These are phyloP conservation scores for Ariopsis seemanni DNA, from an alignment of 2,113 vertebrate species.

Conservation along the genomic window DNA sequence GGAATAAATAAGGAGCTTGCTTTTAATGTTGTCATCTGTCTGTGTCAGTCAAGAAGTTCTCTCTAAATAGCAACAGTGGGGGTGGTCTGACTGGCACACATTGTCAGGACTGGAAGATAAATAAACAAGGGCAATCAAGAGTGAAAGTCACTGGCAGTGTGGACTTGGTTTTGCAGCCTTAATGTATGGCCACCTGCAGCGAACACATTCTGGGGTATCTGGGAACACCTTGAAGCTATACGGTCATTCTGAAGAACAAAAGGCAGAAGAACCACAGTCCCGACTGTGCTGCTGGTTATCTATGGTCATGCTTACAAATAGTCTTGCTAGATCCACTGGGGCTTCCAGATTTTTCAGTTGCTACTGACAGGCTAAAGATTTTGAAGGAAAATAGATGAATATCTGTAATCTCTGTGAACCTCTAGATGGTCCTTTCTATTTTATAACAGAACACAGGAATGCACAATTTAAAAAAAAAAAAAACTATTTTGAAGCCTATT, in stretches of 20 bases:
- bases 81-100: conserved; percentile 46
- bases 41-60: conserved; percentile 41
- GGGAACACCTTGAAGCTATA: neutral
- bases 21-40: conserved; percentile 36
- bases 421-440: neutral
- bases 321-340: neutral
- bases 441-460: neutral
- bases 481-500: neutral
- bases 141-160: conserved; percentile 46
- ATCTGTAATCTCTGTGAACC: neutral
- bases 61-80: conserved; percentile 48
- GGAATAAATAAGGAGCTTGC: conserved; percentile 4
- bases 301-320: neutral
- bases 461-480: neutral
- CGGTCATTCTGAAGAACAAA: neutral
- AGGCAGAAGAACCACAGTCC: neutral
- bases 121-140: conserved; percentile 58
- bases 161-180: conserved; percentile 44
- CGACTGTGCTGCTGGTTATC: neutral
- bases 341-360: neutral
- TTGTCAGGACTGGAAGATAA: conserved; percentile 47
- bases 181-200: conserved; percentile 56
- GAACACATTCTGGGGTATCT: conserved; percentile 11
- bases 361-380: neutral
- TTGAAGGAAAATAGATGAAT: neutral